phyloP scores from a whole-genome alignment of 2,797 vertebrate genomes.

The Dromococcyx pavoninus region DNA sequence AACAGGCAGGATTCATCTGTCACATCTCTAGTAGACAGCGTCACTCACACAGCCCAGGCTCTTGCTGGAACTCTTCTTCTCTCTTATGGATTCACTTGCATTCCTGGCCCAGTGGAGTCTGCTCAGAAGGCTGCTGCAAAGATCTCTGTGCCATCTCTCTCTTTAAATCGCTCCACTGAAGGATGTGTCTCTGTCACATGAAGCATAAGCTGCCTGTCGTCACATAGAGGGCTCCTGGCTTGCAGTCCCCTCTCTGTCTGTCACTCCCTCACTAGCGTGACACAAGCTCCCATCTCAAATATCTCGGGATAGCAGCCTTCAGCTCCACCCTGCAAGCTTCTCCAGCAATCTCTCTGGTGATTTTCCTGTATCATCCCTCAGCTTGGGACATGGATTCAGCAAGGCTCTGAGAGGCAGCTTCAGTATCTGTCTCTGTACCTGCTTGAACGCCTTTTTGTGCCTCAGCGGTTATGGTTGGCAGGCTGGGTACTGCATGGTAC shows the following conservation, averaged over 20 bases:
- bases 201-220: background rate
- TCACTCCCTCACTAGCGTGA: background rate
- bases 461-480: rapidly evolving
- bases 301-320: background rate
- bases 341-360: background rate
- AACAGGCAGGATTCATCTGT: background rate
- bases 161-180: background rate
- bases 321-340: background rate
- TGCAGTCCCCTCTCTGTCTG: background rate
- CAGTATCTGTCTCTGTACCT: background rate
- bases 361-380: no score
- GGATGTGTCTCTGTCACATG: background rate
- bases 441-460: background rate
- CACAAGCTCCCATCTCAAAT: rapidly evolving
- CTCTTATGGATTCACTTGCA: rapidly evolving
- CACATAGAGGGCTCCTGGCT: background rate
- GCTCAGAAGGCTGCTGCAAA: background rate
- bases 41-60: background rate
- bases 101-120: background rate
- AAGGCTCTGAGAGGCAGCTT: background rate
- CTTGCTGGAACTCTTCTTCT: background rate
- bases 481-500: rapidly evolving
- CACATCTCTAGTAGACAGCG: background rate
- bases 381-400: rapidly evolving
- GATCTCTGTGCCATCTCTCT: background rate